Evolutionary conservation across 2,797 vertebrate species (phyloP).

Genomic region (Bradypus variegatus): DNA sequence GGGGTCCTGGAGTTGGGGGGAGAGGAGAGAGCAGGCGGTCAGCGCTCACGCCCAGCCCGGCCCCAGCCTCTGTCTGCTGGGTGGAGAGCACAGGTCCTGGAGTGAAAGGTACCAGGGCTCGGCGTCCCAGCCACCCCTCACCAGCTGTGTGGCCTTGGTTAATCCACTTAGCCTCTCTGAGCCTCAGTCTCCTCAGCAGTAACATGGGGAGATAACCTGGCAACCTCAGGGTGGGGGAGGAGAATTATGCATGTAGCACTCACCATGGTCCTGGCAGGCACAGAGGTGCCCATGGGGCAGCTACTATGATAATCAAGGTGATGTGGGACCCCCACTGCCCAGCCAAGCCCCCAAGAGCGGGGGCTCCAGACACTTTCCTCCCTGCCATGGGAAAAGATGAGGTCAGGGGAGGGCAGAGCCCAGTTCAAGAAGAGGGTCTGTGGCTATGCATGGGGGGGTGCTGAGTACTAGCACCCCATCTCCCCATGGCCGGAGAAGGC

Average conservation of each 20-base stretch:
- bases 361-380: background rate
- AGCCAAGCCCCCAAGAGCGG: background rate
- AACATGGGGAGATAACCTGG: background rate
- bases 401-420: background rate
- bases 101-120: background rate
- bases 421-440: background rate
- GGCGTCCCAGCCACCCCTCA: background rate
- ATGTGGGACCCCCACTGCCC: background rate
- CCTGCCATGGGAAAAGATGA: background rate
- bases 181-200: conserved; percentile 34
- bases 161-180: conserved; percentile 21
- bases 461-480: background rate
- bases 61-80: background rate
- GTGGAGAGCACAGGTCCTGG: background rate
- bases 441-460: background rate
- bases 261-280: background rate
- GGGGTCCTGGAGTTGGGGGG: conserved; percentile 79
- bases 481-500: background rate
- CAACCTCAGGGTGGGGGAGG: background rate
- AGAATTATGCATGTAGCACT: background rate
- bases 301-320: background rate
- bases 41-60: background rate
- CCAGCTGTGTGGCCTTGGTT: conserved; percentile 19
- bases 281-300: background rate
- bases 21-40: background rate